Evolutionary conservation across 2,797 vertebrate genomes (phyloP).

Genomic region (Ceyx erithaca): DNA sequence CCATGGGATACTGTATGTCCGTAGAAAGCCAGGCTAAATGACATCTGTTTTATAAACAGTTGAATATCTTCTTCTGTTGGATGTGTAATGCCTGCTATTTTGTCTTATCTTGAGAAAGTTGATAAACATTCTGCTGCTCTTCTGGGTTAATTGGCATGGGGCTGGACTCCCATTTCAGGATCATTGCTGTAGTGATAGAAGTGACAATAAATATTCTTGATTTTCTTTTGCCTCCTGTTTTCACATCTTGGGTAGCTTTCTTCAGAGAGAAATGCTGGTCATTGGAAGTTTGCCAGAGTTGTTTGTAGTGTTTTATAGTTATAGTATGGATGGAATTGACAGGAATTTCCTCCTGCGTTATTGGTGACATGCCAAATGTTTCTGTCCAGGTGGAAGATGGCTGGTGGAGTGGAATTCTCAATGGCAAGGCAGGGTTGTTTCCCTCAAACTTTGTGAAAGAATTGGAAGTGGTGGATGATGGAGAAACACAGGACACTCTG

Average conservation of each 20-base stretch:
- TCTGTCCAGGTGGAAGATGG: slow-evolving; percentile 90
- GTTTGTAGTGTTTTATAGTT: background rate
- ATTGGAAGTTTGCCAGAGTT: background rate
- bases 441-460: slow-evolving; percentile 98
- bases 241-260: background rate
- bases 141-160: background rate
- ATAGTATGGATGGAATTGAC: background rate
- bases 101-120: background rate
- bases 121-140: background rate
- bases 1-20: too few species aligned
- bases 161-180: background rate
- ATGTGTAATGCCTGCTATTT: background rate
- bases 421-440: slow-evolving; percentile 89
- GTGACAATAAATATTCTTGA: background rate
- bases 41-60: too few species aligned
- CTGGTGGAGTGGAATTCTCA: slow-evolving; percentile 91
- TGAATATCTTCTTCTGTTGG: background rate
- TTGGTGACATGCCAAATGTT: background rate
- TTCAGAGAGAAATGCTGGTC: background rate
- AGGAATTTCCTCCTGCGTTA: background rate
- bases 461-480: slow-evolving; percentile 84
- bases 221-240: background rate
- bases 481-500: slow-evolving; percentile 79
- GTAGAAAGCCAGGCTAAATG: too few species aligned
- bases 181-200: background rate